Base-by-base conservation (phyloP, 2,888 invertebrate genomes). In the Agriopis leucophaearia region DNA sequence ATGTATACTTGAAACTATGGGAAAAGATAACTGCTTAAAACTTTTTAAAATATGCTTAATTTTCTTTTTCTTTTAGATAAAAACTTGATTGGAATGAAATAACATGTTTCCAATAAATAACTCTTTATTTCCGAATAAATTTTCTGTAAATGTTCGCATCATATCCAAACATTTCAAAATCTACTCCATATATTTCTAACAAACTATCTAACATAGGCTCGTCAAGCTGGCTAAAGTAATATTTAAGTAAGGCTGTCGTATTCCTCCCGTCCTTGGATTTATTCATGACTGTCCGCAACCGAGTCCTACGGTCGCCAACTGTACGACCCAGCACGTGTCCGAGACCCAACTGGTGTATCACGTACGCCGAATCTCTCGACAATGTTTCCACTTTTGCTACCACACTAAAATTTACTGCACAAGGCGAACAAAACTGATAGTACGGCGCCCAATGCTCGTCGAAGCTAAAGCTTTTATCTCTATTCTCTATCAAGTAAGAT, bases 151-250 rank as follows among this genome's bases (percentile, higher is more conserved):
- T 88, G 74, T 87, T 90, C 62, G 92, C 87, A 88, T 95, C 94
- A 84, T 96, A 96, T 77, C 95, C 95, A 81, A 96, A 96, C 90
- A 96, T 95, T 86, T 96, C 95, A 85, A 96, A 96, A 87, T 96
- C 96, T 75, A 95, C 87, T 77, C 94, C 95, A 82, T 96, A 96
- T 81, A 96, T 95, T 79, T 94, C 84, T 80, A 96, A 92, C 80
- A 96, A 90, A 79, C 94, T 94, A 78, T 94, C 89, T 76, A 95
- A 88, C 87, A 94, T 95, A 73, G 89, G 81, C 78, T 89, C 89
- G 78, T 94, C 92, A 51, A 96, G 89, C 85, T 95, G 95, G 65
- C 92, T 91, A 80, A 94, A 95, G 79, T 96, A 95, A 81, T 88
- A 83, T 77, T 84, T 93, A 67, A 94, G 72, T 74, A 94, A 82